A percentile compares a stretch with the other conserved stretches of the same genome.
Evolutionary conservation across 2,888 invertebrate genomes (phyloP).

Genomic region (Rhorus exstirpatorius): DNA sequence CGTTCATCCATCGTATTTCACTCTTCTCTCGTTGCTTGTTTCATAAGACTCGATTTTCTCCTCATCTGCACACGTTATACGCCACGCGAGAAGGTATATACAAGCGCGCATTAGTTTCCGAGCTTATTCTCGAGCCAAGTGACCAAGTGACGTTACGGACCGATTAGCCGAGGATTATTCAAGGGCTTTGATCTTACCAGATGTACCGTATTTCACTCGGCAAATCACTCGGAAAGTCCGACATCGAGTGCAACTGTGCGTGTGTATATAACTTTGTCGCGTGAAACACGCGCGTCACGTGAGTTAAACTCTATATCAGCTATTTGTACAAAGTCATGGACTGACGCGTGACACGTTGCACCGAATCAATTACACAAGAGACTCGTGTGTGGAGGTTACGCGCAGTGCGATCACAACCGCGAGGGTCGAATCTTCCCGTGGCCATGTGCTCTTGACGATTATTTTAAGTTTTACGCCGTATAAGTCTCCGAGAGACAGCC

Average conservation of each 20-base stretch:
- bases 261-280: conserved; percentile 33
- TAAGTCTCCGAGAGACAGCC: background rate
- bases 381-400: background rate
- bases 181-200: conserved; percentile 70
- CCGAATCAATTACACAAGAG: conserved; percentile 61
- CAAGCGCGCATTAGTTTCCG: conserved; percentile 54
- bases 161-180: conserved; percentile 70
- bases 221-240: conserved; percentile 62
- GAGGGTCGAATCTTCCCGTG: background rate
- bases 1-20: conserved; percentile 24
- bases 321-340: conserved; percentile 40
- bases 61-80: background rate
- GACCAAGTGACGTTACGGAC: conserved; percentile 61
- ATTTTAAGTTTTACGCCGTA: conserved; percentile 2
- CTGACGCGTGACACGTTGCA: conserved; percentile 59
- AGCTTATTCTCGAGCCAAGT: conserved; percentile 22
- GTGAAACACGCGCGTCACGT: background rate
- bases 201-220: conserved; percentile 65
- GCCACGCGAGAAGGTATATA: background rate
- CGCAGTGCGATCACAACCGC: background rate
- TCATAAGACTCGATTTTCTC: conserved; percentile 21
- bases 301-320: background rate
- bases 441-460: conserved; percentile 11
- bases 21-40: conserved; percentile 13
- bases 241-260: conserved; percentile 48